Conservation (phyloP, 2,888 invertebrate genomes). For the Siphonodentalium dalli region DNA sequence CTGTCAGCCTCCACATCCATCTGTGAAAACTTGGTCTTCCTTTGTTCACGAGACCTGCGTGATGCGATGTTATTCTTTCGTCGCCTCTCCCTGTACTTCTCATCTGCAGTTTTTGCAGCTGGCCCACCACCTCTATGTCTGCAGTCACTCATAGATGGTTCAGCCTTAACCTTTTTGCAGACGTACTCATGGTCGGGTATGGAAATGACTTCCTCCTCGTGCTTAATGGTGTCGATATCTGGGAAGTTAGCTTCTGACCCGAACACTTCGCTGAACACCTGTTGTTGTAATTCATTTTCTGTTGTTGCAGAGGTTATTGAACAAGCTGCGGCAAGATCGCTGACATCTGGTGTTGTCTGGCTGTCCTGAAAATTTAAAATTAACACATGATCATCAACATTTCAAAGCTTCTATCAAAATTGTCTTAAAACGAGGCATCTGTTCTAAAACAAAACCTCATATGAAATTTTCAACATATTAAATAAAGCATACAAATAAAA, state of each 20-base stretch:
- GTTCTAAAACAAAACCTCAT: no score
- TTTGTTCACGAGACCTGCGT: constrained; percentile 49
- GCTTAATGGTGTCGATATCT: constrained; percentile 15
- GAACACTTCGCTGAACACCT: no score
- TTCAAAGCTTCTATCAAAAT: no score
- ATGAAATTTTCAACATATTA: no score
- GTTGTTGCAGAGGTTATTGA: no score
- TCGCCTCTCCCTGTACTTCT: constrained; percentile 44
- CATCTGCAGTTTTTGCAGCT: constrained; percentile 6
- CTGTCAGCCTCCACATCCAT: constrained; percentile 52
- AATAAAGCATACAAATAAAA: no score
- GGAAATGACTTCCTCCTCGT: constrained; percentile 6
- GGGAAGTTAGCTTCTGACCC: constrained; percentile 16
- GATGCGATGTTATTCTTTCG: constrained; percentile 61
- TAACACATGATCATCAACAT: no score
- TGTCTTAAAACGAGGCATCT: no score
- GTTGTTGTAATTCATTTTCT: no score
- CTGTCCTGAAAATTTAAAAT: no score
- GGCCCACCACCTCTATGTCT: neutral
- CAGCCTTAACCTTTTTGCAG: constrained; percentile 27
- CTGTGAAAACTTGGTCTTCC: constrained; percentile 50
- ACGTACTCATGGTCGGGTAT: constrained; percentile 43
- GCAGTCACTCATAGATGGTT: neutral
- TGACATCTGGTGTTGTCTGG: no score
- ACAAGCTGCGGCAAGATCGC: no score